These are phyloP conservation scores for Calameuta filiformis DNA, from an alignment of 2,888 invertebrate genomes.

Conservation along the genomic window DNA sequence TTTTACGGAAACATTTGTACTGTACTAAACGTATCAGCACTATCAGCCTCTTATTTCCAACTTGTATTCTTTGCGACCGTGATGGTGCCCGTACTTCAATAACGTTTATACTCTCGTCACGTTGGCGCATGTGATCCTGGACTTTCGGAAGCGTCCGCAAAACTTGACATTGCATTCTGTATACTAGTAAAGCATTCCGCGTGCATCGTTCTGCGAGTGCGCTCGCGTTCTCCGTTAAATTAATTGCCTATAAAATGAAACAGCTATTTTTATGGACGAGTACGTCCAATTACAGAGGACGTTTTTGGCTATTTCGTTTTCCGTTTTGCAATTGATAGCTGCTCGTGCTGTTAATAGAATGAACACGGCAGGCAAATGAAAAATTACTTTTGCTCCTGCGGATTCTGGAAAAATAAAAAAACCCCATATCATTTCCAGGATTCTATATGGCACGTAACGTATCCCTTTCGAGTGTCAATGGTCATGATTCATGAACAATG, in stretches of 20 bases:
- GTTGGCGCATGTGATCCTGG: neutral
- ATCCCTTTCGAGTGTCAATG: neutral
- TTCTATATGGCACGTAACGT: neutral
- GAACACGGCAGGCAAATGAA: constrained; percentile 16
- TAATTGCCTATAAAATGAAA: constrained; percentile 62
- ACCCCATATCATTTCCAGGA: neutral
- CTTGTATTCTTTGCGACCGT: neutral
- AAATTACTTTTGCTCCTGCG: constrained; percentile 1
- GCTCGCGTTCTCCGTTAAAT: constrained; percentile 45
- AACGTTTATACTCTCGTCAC: neutral
- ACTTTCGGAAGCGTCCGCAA: neutral
- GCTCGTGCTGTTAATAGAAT: constrained; percentile 18
- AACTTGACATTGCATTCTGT: neutral
- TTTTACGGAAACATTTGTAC: neutral
- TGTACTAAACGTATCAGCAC: neutral
- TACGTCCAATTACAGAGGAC: constrained; percentile 55
- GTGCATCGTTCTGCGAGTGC: neutral
- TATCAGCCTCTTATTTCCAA: neutral
- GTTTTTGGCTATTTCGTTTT: neutral
- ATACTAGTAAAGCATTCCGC: neutral
- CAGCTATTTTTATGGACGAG: constrained; percentile 58
- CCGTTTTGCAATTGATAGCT: constrained; percentile 17
- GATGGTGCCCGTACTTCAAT: neutral
- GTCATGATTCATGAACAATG: neutral
- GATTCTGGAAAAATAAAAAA: neutral